Percentiles rank a stretch among this genome's conserved stretches.
Evolutionary conservation across 2,797 vertebrate genomes (phyloP).

Genomic region (Brotogeris chrysoptera): DNA sequence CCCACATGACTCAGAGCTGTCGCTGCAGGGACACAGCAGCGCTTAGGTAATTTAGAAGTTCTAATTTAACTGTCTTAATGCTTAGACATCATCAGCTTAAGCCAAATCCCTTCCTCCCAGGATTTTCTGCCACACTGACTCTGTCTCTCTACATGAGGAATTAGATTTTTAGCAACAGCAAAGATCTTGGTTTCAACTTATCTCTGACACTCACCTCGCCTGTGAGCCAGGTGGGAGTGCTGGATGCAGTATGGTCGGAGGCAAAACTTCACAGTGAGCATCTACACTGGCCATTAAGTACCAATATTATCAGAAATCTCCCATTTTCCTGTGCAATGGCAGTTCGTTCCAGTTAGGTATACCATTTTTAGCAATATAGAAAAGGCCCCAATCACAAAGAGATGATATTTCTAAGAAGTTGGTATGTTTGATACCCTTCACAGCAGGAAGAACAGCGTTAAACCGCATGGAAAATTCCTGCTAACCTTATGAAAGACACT

Average conservation of each 20-base stretch:
- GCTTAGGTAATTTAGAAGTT: conserved; percentile 61
- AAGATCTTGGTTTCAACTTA: neutral
- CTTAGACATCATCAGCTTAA: conserved; percentile 47
- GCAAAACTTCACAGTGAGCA: neutral
- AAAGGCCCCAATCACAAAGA: neutral
- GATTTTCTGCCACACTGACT: neutral
- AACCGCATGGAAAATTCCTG: neutral
- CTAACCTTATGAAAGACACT: neutral
- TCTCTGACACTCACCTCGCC: neutral
- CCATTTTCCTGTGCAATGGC: neutral
- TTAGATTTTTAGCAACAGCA: neutral
- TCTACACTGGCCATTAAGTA: neutral
- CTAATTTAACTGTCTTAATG: conserved; percentile 52
- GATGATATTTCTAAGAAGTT: neutral
- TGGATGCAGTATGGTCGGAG: rapidly evolving
- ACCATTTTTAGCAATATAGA: neutral
- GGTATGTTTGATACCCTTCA: neutral
- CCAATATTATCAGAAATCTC: neutral
- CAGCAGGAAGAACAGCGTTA: neutral
- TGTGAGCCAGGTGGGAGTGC: neutral
- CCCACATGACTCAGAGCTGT: conserved; percentile 18
- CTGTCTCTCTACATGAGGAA: neutral
- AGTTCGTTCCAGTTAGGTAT: neutral
- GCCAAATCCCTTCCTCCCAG: conserved; percentile 6
- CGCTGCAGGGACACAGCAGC: neutral